A percentile compares a stretch with the other conserved stretches of the same genome.
Evolutionary conservation across 2,888 invertebrate species (phyloP).

Genomic region (Machimus atricapillus): DNA sequence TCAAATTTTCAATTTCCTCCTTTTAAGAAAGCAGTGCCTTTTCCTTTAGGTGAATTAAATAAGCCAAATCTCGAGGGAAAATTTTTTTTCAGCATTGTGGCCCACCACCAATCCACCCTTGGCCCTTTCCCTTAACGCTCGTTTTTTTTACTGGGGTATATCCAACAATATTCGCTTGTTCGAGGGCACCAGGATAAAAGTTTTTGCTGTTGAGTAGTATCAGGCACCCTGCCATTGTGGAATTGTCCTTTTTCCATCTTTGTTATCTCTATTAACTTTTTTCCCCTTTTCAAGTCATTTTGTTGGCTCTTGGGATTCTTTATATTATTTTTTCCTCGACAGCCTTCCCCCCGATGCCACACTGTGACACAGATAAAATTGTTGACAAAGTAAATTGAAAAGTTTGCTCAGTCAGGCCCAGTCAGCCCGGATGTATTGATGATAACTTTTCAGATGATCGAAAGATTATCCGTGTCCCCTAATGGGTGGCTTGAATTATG

Average conservation of each 20-base stretch:
- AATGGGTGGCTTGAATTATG: neutral
- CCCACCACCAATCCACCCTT: neutral
- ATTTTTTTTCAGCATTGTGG: neutral
- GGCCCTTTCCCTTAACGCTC: neutral
- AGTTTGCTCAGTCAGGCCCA: neutral
- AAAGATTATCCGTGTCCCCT: conserved; percentile 13
- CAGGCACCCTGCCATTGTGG: neutral
- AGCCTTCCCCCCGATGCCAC: neutral
- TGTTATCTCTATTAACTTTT: conserved; percentile 25
- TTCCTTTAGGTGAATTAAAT: neutral
- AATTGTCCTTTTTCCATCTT: neutral
- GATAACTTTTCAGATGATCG: conserved; percentile 20
- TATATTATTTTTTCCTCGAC: neutral
- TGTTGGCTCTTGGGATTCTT: neutral
- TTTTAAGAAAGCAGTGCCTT: neutral
- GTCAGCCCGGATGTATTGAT: conserved; percentile 3
- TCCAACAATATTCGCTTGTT: neutral
- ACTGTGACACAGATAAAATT: conserved; percentile 14
- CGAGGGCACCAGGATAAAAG: neutral
- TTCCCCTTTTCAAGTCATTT: neutral
- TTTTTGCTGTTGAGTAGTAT: neutral
- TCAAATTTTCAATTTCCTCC: neutral
- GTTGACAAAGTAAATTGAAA: conserved; percentile 35
- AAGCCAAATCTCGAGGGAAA: neutral
- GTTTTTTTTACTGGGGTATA: neutral